These are phyloP conservation scores for Drosophila diplacantha DNA, from an alignment of 2,888 invertebrate species.

Conservation along the genomic window DNA sequence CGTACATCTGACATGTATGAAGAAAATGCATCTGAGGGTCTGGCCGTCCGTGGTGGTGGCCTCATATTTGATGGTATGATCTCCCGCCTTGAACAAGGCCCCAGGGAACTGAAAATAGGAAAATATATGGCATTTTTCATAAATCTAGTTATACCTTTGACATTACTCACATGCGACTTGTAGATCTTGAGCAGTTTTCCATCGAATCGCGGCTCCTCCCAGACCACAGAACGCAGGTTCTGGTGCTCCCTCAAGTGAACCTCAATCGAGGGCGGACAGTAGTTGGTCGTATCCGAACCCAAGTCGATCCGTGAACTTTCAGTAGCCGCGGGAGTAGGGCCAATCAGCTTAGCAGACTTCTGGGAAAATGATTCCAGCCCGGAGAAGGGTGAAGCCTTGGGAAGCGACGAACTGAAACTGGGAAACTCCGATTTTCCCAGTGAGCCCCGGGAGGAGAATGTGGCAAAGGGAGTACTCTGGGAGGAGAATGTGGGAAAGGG, in stretches of 20 bases:
- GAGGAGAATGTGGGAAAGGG: slow-evolving; percentile 6
- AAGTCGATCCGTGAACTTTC: slow-evolving; percentile 49
- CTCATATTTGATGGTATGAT: slow-evolving; percentile 82
- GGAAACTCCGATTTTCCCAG: slow-evolving; percentile 5
- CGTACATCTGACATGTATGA: slow-evolving; percentile 81
- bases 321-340: background rate
- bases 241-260: slow-evolving; percentile 80
- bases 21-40: slow-evolving; percentile 82
- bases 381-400: background rate
- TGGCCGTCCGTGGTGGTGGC: slow-evolving; percentile 83
- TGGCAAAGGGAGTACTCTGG: background rate
- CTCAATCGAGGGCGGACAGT: slow-evolving; percentile 82
- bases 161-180: slow-evolving; percentile 80
- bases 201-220: slow-evolving; percentile 83
- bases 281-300: slow-evolving; percentile 63
- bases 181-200: slow-evolving; percentile 74
- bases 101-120: slow-evolving; percentile 80
- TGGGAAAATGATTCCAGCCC: background rate
- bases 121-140: background rate
- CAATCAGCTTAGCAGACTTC: slow-evolving; percentile 11
- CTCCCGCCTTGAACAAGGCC: slow-evolving; percentile 80
- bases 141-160: background rate
- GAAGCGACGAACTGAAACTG: background rate
- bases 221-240: slow-evolving; percentile 80
- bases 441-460: slow-evolving; percentile 4